Base-by-base conservation (phyloP, 2,113 vertebrate genomes). In the Speoplatyrhinus poulsoni region DNA sequence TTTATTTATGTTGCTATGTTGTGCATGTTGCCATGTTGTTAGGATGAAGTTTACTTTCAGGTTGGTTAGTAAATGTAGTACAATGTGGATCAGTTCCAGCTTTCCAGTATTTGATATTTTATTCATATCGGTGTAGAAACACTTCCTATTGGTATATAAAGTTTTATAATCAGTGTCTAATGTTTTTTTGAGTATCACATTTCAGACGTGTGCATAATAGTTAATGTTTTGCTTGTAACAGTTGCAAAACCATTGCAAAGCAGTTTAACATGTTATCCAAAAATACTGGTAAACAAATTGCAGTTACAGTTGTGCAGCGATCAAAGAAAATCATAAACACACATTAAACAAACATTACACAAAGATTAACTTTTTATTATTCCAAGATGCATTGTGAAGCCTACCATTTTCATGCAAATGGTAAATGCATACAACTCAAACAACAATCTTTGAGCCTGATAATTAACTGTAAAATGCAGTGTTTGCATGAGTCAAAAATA, bases 301-400 rank as follows among this genome's bases (percentile, higher is more conserved):
- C 66, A 79, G 16, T 62, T 17, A 60, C 9, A 58, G 26, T 32
- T 32, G 55, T 26, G 15, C 49, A 52, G 50, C 15, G 10, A 52
- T n/a, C 3, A 26, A 57, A 10, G 55, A 19, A 33, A 50, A 62
- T 49, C 17, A 48, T 17, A 0, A 26, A 17, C 15, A 32, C 9
- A 47, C 17, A 32, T 26, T 19, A 11, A 9, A 33, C 5, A 15
- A 48, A 67, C 9, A 49, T n/a, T 74, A 33, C 67, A 77, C 74
- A 77, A 82, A 71, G 79, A 80, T 72, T 76, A 10, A 53, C 70
- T 56, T 73, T 85, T 89, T 87, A 87, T 87, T 90, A 86, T 90
- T 85, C 72, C 60, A 17, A 73, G 77, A 87, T 85, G 85, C 83
- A 82, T 67, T 62, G 41, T 47, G 73, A 90, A 84, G 82, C 70